Conservation (phyloP, 2,888 invertebrate species). For the Neelides folsomi region DNA sequence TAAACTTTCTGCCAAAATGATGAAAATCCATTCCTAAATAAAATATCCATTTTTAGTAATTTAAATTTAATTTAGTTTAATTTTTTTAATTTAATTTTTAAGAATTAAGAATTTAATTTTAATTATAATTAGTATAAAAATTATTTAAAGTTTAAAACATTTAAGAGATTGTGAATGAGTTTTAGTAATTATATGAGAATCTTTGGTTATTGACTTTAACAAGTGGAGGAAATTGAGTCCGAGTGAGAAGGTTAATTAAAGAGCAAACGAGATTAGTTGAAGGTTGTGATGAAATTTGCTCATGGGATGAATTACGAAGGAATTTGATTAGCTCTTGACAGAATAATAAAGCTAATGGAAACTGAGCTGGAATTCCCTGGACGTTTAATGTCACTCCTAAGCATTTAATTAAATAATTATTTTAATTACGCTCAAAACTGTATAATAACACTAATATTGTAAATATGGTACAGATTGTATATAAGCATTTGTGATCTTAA, state of each 20-base stretch:
- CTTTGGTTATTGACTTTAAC: too few species aligned
- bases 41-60: background rate
- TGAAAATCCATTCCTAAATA: slow-evolving; percentile 13
- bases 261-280: slow-evolving; percentile 1
- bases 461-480: too few species aligned
- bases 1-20: background rate
- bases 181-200: too few species aligned
- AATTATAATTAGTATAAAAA: too few species aligned
- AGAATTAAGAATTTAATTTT: too few species aligned
- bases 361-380: slow-evolving; percentile 38
- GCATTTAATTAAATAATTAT: slow-evolving; percentile 15
- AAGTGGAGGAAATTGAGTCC: slow-evolving; percentile 9
- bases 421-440: too few species aligned
- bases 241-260: slow-evolving; percentile 9
- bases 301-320: background rate
- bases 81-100: background rate
- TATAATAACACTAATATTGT: too few species aligned
- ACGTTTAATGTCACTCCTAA: slow-evolving; percentile 34
- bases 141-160: too few species aligned
- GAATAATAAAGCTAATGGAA: slow-evolving; percentile 36
- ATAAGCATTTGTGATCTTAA: too few species aligned
- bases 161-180: too few species aligned
- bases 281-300: slow-evolving; percentile 1
- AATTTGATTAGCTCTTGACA: slow-evolving; percentile 11
- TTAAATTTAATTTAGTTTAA: background rate